Evolutionary conservation across 2,113 vertebrate genomes (phyloP), one percentile per base, ranked within the genome.

Genomic region (Scolopax mira): DNA sequence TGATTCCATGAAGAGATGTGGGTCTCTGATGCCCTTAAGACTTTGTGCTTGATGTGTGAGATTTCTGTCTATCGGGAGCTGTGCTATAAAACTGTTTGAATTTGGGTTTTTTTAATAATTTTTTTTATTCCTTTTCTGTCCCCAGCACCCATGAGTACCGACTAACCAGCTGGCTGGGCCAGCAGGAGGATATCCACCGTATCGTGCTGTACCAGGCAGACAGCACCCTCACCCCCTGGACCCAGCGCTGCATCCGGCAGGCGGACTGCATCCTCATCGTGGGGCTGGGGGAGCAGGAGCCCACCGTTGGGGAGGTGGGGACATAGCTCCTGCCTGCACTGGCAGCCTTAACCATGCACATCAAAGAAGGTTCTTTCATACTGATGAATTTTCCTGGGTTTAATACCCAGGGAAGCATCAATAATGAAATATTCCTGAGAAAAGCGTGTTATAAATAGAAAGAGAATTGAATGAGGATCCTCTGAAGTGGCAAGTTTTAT

Each of bases 161-260:
- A 4, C 98, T 99, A 35, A 99, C 98, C 52, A 99, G 99, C 93
- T 99, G 99, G 99, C 97, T 99, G 73, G 99, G 99, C 3, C 99
- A 99, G 95, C 99, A 99, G 98, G 99, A 99, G 81, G 99, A 99
- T 80, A 98, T 99, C 83, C 99, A 99, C 95, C 98, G 99, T 10
- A 99, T 99, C 1, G 99, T 99, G 61, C 98, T 99, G 7, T 99
- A 99, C 97, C 99, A 99, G 98, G 98, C 99, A 0, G 99, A 99
- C 96, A 87, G 98, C 90, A 96, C 96, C 14, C 98, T 99, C 22
- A 99, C 99, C 0, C 99, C 99, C 3, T 99, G 99, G 99, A 99
- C 99, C 2, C 99, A 99, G 96, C 98, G 99, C 96, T 99, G 99
- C 94, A 98, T 99, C 94, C 98, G 99, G 4, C 99, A 99, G 97